phyloP scores from a whole-genome alignment of 2,797 vertebrate species.

The Prunella strophiata region DNA sequence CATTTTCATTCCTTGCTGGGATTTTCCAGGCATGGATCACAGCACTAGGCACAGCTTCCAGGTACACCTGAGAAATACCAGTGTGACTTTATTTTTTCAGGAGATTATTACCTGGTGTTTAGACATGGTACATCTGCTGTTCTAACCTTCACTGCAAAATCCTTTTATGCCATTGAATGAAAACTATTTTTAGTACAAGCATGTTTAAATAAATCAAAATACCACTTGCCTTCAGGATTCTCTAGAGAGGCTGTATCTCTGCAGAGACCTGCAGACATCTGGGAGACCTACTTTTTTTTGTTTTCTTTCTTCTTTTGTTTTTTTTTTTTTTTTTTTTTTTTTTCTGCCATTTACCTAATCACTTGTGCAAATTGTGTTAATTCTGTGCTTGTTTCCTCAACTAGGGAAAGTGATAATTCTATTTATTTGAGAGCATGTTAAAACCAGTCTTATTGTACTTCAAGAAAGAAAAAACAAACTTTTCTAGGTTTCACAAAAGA shows the following conservation, averaged over 20 bases:
- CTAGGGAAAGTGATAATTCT: background rate
- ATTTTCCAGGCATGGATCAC: slow-evolving; percentile 99
- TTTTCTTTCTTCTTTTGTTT: background rate
- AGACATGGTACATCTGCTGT: background rate
- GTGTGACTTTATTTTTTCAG: background rate
- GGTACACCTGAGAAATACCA: slow-evolving; percentile 78
- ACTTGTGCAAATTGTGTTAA: background rate
- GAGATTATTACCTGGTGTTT: background rate
- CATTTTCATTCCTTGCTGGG: slow-evolving; percentile 94
- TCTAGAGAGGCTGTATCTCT: background rate
- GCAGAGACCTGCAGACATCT: background rate
- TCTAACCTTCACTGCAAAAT: background rate
- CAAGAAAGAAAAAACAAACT: background rate
- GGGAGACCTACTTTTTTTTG: background rate
- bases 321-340: background rate
- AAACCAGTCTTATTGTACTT: background rate
- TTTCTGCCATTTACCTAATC: background rate
- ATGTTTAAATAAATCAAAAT: background rate
- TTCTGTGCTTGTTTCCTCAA: background rate
- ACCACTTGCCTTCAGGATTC: background rate
- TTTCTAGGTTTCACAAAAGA: background rate
- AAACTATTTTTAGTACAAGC: background rate
- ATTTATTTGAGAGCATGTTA: background rate
- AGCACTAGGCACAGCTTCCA: slow-evolving; percentile 96
- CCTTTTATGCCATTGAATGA: background rate